Conservation (phyloP, 37 sponge, comb jelly and placozoan species). For the Agelas oroides region DNA sequence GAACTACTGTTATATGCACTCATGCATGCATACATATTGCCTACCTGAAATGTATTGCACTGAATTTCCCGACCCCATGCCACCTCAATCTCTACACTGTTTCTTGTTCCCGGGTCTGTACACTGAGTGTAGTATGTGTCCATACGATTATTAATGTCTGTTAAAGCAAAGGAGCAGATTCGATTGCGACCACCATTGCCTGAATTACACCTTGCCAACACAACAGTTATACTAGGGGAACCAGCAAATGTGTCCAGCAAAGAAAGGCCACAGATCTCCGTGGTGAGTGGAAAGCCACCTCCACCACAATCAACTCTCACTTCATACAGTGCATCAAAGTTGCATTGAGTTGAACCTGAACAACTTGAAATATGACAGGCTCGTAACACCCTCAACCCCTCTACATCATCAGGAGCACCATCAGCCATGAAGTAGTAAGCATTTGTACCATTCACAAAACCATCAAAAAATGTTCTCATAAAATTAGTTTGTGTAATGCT, state of each 20-base stretch:
- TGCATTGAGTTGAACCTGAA: background rate
- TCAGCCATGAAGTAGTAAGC: slow-evolving; percentile 17
- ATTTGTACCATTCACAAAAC: slow-evolving; percentile 8
- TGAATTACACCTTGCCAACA: slow-evolving; percentile 13
- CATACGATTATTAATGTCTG: slow-evolving; percentile 15
- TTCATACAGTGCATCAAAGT: slow-evolving; percentile 20
- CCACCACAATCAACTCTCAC: background rate
- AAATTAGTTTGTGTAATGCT: background rate
- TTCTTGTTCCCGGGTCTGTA: too few species aligned
- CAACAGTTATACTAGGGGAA: background rate
- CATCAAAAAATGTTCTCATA: background rate
- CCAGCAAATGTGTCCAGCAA: slow-evolving; percentile 35
- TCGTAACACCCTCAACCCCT: slow-evolving; percentile 8
- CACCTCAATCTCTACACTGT: background rate
- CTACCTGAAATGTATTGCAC: too few species aligned
- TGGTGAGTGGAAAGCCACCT: too few species aligned
- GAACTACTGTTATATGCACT: too few species aligned
- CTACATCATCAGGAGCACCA: background rate
- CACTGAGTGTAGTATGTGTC: slow-evolving; percentile 12
- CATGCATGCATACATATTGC: too few species aligned
- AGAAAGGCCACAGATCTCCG: slow-evolving; percentile 20
- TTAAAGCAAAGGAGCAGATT: slow-evolving; percentile 3
- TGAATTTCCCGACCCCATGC: too few species aligned
- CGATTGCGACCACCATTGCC: background rate
- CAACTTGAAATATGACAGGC: slow-evolving; percentile 2